A percentile compares a stretch with the other conserved stretches of the same genome.
phyloP scores from a whole-genome alignment of 2,888 invertebrate species.

The Unio pictorum region DNA sequence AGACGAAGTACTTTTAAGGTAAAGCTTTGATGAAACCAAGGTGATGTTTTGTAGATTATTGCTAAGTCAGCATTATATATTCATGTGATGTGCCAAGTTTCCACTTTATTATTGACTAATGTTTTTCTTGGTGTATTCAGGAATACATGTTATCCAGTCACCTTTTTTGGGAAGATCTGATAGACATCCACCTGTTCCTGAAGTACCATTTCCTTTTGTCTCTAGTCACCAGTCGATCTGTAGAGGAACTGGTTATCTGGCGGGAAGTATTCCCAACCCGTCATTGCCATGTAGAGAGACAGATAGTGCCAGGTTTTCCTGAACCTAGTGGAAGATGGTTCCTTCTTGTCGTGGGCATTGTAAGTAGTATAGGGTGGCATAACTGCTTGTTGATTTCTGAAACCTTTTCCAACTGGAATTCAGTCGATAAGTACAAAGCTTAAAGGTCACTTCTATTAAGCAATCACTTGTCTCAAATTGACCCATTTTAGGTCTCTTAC shows the following conservation, averaged over 20 bases:
- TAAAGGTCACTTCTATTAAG: too few species aligned
- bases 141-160: constrained; percentile 86
- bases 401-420: too few species aligned
- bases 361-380: constrained; percentile 36
- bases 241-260: constrained; percentile 68
- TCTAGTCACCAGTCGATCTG: constrained; percentile 49
- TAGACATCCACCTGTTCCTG: constrained; percentile 83
- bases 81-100: neutral
- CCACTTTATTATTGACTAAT: neutral
- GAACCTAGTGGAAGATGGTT: constrained; percentile 65
- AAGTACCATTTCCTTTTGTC: constrained; percentile 83
- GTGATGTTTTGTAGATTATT: too few species aligned
- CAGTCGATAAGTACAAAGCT: too few species aligned
- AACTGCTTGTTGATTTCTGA: neutral
- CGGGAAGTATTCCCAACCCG: constrained; percentile 66
- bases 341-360: constrained; percentile 67
- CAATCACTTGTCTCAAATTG: too few species aligned
- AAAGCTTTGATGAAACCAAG: too few species aligned
- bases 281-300: constrained; percentile 28
- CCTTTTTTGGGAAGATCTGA: constrained; percentile 81
- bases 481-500: too few species aligned
- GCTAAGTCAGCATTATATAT: neutral
- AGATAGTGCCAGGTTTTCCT: constrained; percentile 53
- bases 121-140: constrained; percentile 59
- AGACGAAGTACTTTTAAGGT: too few species aligned